Percentiles rank a stretch among this genome's conserved stretches.
These are phyloP conservation scores for Alitta virens DNA, from an alignment of 2,888 invertebrate genomes.

Conservation along the genomic window DNA sequence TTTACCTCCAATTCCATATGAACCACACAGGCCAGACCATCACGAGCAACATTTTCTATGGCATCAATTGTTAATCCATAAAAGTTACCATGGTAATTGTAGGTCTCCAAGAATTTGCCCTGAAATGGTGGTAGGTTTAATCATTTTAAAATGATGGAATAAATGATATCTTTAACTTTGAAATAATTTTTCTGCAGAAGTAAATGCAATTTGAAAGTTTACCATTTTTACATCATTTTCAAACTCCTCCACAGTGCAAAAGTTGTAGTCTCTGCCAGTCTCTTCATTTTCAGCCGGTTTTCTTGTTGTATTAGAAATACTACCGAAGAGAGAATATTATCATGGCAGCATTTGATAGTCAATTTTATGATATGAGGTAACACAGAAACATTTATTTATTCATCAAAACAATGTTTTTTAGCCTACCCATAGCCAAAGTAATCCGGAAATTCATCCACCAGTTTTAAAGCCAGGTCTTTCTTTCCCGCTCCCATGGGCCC, in stretches of 20 bases:
- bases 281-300: constrained; percentile 42
- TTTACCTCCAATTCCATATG: constrained; percentile 56
- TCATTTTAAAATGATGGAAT: too few species aligned
- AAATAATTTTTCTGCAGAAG: too few species aligned
- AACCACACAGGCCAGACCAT: constrained; percentile 55
- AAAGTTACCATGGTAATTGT: constrained; percentile 47
- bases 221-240: constrained; percentile 48
- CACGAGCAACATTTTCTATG: constrained; percentile 52
- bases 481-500: constrained; percentile 57
- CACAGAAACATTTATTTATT: too few species aligned
- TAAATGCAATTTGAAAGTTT: constrained; percentile 1
- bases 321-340: constrained; percentile 29
- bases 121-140: constrained; percentile 23
- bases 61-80: constrained; percentile 55
- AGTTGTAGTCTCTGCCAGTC: constrained; percentile 49
- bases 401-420: too few species aligned
- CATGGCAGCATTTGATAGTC: too few species aligned
- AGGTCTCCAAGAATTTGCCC: constrained; percentile 54
- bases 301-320: constrained; percentile 52
- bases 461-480: constrained; percentile 50
- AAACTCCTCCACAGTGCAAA: constrained; percentile 51
- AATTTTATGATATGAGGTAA: too few species aligned
- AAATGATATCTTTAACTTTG: too few species aligned
- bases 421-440: constrained; percentile 56
- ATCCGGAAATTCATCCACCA: constrained; percentile 55